A percentile compares a stretch with the other conserved stretches of the same genome.
Evolutionary conservation across 1,140 invertebrate species (phyloP).

Genomic region (Elymnias hypermnestra): DNA sequence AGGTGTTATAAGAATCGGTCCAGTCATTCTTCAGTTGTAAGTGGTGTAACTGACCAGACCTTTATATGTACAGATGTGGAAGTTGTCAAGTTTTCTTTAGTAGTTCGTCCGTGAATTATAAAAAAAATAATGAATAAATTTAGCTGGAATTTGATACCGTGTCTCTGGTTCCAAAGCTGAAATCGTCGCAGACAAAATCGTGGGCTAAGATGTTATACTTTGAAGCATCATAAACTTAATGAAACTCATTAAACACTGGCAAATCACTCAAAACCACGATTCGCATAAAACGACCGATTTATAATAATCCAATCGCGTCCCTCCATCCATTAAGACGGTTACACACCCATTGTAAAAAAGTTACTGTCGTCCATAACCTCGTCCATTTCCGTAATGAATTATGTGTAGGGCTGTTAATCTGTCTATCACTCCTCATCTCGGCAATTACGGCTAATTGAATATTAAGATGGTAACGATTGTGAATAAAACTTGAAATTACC

Average conservation of each 20-base stretch:
- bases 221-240: too few relatives aligned
- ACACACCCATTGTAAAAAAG: constrained; percentile 34
- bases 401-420: constrained; percentile 32
- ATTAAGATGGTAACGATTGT: constrained; percentile 28
- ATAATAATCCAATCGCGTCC: constrained; percentile 14
- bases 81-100: too few relatives aligned
- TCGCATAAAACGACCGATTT: constrained; percentile 17
- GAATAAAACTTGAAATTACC: constrained; percentile 24
- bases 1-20: too few relatives aligned
- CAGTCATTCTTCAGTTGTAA: too few relatives aligned
- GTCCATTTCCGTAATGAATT: constrained; percentile 39
- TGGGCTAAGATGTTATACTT: too few relatives aligned
- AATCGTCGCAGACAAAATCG: too few relatives aligned
- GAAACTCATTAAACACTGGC: constrained; percentile 16
- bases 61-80: too few relatives aligned
- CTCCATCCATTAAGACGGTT: constrained; percentile 20
- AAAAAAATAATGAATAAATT: too few relatives aligned
- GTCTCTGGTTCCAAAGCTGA: too few relatives aligned
- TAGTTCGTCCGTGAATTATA: too few relatives aligned
- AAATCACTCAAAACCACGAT: constrained; percentile 25
- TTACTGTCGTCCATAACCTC: constrained; percentile 32
- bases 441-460: constrained; percentile 33
- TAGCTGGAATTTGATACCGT: too few relatives aligned
- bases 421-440: constrained; percentile 32
- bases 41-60: too few relatives aligned